Base-by-base conservation (phyloP, 2,797 vertebrate genomes). In the Alfaro cultratus region DNA sequence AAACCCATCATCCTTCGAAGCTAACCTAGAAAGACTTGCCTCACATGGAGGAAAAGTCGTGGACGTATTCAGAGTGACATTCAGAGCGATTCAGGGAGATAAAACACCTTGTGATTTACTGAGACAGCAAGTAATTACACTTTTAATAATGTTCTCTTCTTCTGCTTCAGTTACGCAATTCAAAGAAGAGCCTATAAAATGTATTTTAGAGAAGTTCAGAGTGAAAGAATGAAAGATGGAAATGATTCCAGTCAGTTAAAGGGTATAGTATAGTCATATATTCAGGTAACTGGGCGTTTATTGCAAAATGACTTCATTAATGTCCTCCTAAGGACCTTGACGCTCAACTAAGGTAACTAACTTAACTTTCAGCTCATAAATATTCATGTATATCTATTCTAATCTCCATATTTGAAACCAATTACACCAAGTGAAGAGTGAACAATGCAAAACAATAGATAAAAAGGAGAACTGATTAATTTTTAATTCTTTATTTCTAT, bases 111-210 rank as follows among this genome's bases (percentile, higher is more conserved):
- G 67, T 43, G 67, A 70, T 43, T 70, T 70, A 70, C 67, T 3
- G 39, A 70, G 67, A 70, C 23, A n/a, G 67, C 5, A 26, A 70
- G 39, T 70, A 70, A 70, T n/a, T 70, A 43, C 67, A n/a, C 67
- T 43, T 43, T 70, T 70, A 70, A 70, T 70, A 70, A 43, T n/a
- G 67, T n/a, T 13, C 39, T 43, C 67, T 70, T 70, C 67, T 70
- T 43, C 64, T 39, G 9, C 21, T 43, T 70, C 8, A 43, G 39
- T 43, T 26, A 43, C 2, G 67, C 23, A 43, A 70, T 43, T 70
- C 43, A 70, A 57, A 43, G 39, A 43, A 15, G 67, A 13, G 67
- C 21, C 39, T 70, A 70, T 70, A n/a, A 70, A 68, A 41, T 43
- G 21, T 26, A 26, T 43, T 43, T 70, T 11, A 15, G 67, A 41